Base-by-base conservation (phyloP, 2,888 invertebrate genomes). In the Chymomyza fuscimana region DNA sequence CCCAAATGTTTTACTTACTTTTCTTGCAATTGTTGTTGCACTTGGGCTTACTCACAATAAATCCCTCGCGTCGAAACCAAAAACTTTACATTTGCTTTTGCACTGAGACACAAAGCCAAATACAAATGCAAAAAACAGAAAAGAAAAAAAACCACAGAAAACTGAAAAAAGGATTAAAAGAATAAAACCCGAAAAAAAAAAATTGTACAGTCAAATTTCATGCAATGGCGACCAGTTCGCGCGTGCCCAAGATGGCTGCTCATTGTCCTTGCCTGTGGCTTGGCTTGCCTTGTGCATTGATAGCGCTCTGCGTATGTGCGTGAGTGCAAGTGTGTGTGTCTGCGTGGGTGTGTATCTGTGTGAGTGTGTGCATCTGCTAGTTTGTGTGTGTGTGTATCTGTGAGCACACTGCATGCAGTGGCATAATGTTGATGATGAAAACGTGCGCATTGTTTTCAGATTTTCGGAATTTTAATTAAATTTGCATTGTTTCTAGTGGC, bases 391-490 rank as follows among this genome's bases (percentile, higher is more conserved):
- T 25, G 56, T 58, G 19, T 65, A 19, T 36, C 19, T 46, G 25
- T 63, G 9, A 9, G 50, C 62, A 16, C 16, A 9, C 16, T 60
- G 70, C 74, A 73, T 78, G 78, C 73, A 62, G 72, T 64, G 68
- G 77, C 77, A 81, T 81, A 81, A 80, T 81, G 81, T 79, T 80
- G 79, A 76, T 79, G 81, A 83, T 81, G 79, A 70, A 79, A 82
- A 78, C 74, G 83, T 76, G 77, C 76, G 76, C 82, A 79, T 82
- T 81, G 81, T 82, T 83, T 82, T 80, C 78, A 73, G 79, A 83
- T 82, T 82, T 83, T 82, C 79, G 81, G 82, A 82, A 82, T 79
- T 82, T 82, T 82, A 82, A 82, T 82, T 82, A 82, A 82, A 82
- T 82, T 83, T 81, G 81, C 79, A 81, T 82, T 82, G 83, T 82